phyloP scores from a whole-genome alignment of 2,113 vertebrate genomes.

The Scatophagus argus region DNA sequence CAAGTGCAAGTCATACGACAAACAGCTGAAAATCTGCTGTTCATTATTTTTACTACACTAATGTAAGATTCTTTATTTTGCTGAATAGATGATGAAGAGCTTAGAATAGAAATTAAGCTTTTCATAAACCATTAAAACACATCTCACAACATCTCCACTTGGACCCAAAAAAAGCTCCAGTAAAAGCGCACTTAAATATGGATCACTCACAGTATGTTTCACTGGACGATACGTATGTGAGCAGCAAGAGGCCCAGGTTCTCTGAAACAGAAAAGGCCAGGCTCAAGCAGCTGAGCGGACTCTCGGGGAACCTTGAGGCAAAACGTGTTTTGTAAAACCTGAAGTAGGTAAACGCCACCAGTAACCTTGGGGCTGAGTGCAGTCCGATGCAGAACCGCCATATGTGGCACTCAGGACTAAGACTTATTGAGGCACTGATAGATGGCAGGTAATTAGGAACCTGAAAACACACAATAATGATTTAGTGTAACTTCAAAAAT shows the following conservation, averaged over 20 bases:
- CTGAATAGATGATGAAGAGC: not conserved
- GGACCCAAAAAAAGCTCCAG: not conserved
- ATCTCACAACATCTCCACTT: not conserved
- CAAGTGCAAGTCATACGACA: no score
- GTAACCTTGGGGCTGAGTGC: conserved; percentile 77
- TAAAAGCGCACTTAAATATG: not conserved
- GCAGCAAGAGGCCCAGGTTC: conserved; percentile 78
- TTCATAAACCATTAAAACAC: not conserved
- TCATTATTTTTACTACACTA: no score
- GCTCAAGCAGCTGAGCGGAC: conserved; percentile 65
- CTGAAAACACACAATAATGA: conserved; percentile 49
- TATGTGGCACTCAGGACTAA: conserved; percentile 79
- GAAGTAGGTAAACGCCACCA: conserved; percentile 78
- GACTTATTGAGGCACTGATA: conserved; percentile 79
- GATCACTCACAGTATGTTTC: conserved; percentile 77
- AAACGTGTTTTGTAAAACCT: conserved; percentile 75
- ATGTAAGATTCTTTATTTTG: no score
- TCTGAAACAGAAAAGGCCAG: conserved; percentile 73
- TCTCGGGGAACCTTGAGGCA: conserved; percentile 64
- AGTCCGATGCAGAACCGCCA: conserved; percentile 80
- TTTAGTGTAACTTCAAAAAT: not conserved
- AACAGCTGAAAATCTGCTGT: no score
- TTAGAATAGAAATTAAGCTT: not conserved
- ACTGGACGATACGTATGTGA: conserved; percentile 80
- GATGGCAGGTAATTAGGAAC: conserved; percentile 81